Conservation (phyloP, 2,888 invertebrate species). For the Octodonta nipae region DNA sequence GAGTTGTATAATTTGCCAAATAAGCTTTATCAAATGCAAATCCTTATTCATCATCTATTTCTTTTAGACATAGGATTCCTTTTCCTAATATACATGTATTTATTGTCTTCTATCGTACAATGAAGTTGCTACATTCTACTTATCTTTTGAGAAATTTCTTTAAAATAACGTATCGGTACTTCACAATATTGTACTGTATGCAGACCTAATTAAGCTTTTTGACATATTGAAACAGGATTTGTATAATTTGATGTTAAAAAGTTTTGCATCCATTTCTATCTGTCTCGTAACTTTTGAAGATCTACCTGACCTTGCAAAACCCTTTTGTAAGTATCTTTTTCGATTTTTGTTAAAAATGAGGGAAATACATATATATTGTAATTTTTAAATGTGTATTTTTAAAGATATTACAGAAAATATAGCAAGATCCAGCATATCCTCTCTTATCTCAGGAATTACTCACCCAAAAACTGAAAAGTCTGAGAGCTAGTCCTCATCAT, state of each 20-base stretch:
- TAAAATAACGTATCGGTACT: no score
- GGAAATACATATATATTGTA: no score
- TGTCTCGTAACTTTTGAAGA: constrained; percentile 43
- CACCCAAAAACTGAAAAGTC: no score
- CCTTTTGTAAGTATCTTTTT: constrained; percentile 60
- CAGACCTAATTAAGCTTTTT: constrained; percentile 64
- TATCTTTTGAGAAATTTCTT: no score
- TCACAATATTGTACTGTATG: no score
- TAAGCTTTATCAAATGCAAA: constrained; percentile 90
- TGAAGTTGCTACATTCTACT: no score
- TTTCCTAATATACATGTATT: constrained; percentile 68
- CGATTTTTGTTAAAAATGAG: constrained; percentile 43
- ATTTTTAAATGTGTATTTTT: no score
- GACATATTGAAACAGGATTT: constrained; percentile 89
- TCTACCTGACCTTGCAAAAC: constrained; percentile 59
- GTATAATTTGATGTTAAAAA: constrained; percentile 93
- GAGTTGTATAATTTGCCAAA: constrained; percentile 73
- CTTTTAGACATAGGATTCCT: constrained; percentile 66
- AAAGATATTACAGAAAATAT: no score
- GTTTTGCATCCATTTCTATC: constrained; percentile 46
- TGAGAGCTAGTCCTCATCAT: no score
- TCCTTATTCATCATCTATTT: constrained; percentile 49
- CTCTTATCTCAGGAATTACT: no score
- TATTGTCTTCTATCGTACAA: constrained; percentile 69
- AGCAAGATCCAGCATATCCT: no score